Evolutionary conservation across 2,797 vertebrate genomes (phyloP), one percentile per base, ranked within the genome.

Genomic region (Anabacerthia variegaticeps): DNA sequence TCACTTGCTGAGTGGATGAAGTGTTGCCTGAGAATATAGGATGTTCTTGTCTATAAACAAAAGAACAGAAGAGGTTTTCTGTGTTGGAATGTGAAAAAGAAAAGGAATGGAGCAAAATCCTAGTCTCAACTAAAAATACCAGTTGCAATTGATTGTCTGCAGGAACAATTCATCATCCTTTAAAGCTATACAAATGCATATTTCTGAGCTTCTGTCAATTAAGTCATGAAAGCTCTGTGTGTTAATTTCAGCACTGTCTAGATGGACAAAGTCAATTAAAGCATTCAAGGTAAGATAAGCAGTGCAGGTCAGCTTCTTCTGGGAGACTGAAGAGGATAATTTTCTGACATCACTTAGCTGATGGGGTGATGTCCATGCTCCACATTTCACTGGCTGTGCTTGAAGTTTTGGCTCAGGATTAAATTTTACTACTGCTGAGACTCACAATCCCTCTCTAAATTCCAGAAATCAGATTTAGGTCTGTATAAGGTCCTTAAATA

Each of bases 391-490:
- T 66, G 49, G 9, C 37, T 72, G 44, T 46, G 17, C 18, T 24
- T 54, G 23, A 85, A 54, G 20, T 89, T 96, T 83, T 89, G 61
- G 11, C 43, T 92, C 34, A 48, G 65, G 36, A 77, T 88, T 91
- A 72, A 65, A 76, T 80, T 92, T 92, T 80, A 51, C 65, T 91
- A 14, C 49, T 61, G 23, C 56, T 80, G 72, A 89, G 61, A 77
- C 21, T 76, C 43, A 28, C 14, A 83, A 48, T 83, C 61, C 32
- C 20, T 83, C 63, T 77, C n/a, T 54, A 89, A 87, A 37, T 89
- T 95, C 36, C 46, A 91, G 91, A 93, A 94, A 91, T 80, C 78
- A 88, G 89, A 91, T 88, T 95, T 91, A 92, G 61, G 51, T 80
- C 78, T 78, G 48, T 12, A 15, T 84, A 92, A 93, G 48, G 55